These are phyloP conservation scores for Nephrotoma appendiculata DNA, from an alignment of 2,888 invertebrate genomes.

Conservation along the genomic window DNA sequence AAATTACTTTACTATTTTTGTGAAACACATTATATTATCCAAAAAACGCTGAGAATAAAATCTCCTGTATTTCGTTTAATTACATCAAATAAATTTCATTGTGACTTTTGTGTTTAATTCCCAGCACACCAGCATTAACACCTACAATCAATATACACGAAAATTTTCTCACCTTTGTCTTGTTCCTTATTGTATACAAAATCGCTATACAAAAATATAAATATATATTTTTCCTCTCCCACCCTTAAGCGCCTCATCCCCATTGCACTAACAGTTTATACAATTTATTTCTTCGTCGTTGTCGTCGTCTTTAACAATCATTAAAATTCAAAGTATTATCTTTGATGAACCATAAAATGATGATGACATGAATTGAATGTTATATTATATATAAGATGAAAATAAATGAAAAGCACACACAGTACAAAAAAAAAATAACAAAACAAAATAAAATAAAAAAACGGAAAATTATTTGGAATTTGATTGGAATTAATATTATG, in stretches of 20 bases:
- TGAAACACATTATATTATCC: neutral
- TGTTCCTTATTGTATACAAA: neutral
- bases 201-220: neutral
- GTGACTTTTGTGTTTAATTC: neutral
- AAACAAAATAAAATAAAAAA: neutral
- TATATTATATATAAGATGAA: neutral
- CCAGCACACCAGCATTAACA: neutral
- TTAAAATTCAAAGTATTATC: neutral
- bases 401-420: neutral
- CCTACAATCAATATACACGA: neutral
- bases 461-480: neutral
- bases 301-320: neutral
- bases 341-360: slow-evolving; percentile 2
- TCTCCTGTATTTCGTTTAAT: neutral
- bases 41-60: neutral
- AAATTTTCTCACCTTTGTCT: neutral
- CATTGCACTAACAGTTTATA: neutral
- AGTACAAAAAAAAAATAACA: neutral
- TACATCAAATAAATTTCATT: neutral
- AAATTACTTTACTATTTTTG: no score
- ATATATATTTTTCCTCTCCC: neutral
- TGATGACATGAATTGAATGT: slow-evolving; percentile 2
- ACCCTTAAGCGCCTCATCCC: neutral
- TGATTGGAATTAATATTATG: neutral
- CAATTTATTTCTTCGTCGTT: neutral